Conservation (phyloP, 2,113 vertebrate species). For the Caloenas nicobarica region DNA sequence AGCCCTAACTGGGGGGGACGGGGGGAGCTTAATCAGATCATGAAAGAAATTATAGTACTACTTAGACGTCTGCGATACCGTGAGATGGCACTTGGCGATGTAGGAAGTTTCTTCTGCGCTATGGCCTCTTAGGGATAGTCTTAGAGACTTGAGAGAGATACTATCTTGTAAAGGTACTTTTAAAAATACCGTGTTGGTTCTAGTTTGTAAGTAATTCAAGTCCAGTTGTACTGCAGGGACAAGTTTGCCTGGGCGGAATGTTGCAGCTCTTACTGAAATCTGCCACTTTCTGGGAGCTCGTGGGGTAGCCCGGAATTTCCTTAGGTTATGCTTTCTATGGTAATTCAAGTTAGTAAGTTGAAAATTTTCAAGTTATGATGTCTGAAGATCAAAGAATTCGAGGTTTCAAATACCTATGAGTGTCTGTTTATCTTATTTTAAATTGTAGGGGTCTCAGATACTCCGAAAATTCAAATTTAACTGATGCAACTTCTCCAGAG, state of each 20-base stretch:
- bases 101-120: neutral
- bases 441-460: neutral
- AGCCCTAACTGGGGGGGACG: neutral
- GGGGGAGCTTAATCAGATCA: neutral
- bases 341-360: neutral
- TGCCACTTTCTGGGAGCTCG: neutral
- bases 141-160: neutral
- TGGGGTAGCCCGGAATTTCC: neutral
- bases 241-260: neutral
- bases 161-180: neutral
- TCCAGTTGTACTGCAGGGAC: neutral
- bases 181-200: accelerated
- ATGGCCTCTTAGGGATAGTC: neutral
- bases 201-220: neutral
- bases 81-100: accelerated
- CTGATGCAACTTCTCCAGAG: neutral
- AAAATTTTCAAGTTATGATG: accelerated
- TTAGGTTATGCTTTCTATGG: neutral
- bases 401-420: neutral
- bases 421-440: neutral
- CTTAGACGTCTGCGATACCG: neutral
- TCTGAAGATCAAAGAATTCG: neutral
- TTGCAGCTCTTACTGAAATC: neutral
- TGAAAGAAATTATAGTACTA: neutral
- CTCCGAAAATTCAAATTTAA: neutral